Evolutionary conservation across 2,113 vertebrate species (phyloP).

Genomic region (Cochlearius cochlearius): DNA sequence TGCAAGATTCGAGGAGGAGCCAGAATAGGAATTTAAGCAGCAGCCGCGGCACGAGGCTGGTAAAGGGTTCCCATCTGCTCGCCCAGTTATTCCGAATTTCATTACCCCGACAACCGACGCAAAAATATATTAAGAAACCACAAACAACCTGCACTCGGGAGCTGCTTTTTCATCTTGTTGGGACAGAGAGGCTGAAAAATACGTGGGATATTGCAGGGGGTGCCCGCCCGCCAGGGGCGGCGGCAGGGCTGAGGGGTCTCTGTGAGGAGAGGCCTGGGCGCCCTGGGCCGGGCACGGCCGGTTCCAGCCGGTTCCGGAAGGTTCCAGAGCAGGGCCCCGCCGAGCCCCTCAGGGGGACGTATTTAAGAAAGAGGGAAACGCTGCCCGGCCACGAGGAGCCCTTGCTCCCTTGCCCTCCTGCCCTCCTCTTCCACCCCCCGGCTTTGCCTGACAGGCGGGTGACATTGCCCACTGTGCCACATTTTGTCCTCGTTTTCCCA

Average conservation of each 20-base stretch:
- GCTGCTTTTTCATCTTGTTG: neutral
- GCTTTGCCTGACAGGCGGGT: neutral
- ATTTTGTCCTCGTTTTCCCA: neutral
- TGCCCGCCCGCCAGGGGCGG: rapidly evolving
- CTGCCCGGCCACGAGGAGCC: rapidly evolving
- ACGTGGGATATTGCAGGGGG: rapidly evolving
- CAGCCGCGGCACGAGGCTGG: rapidly evolving
- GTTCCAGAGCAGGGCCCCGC: rapidly evolving
- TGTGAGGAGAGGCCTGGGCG: rapidly evolving
- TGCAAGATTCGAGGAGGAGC: rapidly evolving
- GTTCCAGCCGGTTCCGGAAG: neutral
- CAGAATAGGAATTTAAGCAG: neutral
- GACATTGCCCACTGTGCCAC: rapidly evolving
- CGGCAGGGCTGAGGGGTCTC: neutral
- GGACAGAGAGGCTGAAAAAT: rapidly evolving
- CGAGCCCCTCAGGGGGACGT: rapidly evolving
- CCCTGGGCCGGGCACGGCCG: rapidly evolving
- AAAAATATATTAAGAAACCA: neutral
- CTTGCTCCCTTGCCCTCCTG: neutral
- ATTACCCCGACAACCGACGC: rapidly evolving
- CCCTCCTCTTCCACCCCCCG: neutral
- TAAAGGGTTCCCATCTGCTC: rapidly evolving
- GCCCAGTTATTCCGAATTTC: rapidly evolving
- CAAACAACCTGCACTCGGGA: rapidly evolving
- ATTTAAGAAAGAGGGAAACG: neutral